Percentiles rank a stretch among this genome's conserved stretches.
These are phyloP conservation scores for Hypercompe scribonia DNA, from an alignment of 2,888 invertebrate genomes.

Conservation along the genomic window DNA sequence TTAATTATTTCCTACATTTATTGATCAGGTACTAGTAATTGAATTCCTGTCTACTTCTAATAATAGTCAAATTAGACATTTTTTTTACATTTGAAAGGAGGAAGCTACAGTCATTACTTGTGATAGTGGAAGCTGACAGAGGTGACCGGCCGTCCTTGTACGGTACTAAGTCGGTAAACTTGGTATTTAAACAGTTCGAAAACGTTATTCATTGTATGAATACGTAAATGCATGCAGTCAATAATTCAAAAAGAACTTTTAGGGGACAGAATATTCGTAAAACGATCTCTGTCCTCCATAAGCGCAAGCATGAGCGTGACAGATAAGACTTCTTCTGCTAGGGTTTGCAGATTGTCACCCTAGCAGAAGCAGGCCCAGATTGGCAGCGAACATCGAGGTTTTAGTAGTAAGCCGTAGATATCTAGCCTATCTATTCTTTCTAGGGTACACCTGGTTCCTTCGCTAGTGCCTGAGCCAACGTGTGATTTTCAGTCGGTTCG, in stretches of 20 bases:
- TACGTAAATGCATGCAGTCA: not conserved
- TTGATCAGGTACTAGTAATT: constrained; percentile 12
- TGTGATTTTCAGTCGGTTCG: too few relatives aligned
- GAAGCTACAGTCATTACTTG: constrained; percentile 50
- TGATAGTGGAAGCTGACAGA: constrained; percentile 27
- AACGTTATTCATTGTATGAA: not conserved
- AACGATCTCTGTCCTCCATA: too few relatives aligned
- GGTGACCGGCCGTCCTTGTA: constrained; percentile 2
- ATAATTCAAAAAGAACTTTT: not conserved
- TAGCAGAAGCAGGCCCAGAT: too few relatives aligned
- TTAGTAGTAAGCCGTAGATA: too few relatives aligned
- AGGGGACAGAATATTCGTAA: too few relatives aligned
- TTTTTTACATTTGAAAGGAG: constrained; percentile 60
- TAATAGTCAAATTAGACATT: constrained; percentile 22
- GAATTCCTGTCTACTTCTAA: constrained; percentile 26
- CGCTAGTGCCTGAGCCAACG: too few relatives aligned
- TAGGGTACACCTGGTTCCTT: too few relatives aligned
- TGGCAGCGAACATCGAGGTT: too few relatives aligned
- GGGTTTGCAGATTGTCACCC: too few relatives aligned
- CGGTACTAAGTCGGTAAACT: not conserved
- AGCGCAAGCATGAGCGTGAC: too few relatives aligned
- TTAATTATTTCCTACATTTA: constrained; percentile 25
- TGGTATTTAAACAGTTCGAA: not conserved
- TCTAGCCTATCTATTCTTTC: too few relatives aligned
- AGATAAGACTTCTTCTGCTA: too few relatives aligned